Base-by-base conservation (phyloP, 2,797 vertebrate species). In the Sternarchorhynchus goeldii region DNA sequence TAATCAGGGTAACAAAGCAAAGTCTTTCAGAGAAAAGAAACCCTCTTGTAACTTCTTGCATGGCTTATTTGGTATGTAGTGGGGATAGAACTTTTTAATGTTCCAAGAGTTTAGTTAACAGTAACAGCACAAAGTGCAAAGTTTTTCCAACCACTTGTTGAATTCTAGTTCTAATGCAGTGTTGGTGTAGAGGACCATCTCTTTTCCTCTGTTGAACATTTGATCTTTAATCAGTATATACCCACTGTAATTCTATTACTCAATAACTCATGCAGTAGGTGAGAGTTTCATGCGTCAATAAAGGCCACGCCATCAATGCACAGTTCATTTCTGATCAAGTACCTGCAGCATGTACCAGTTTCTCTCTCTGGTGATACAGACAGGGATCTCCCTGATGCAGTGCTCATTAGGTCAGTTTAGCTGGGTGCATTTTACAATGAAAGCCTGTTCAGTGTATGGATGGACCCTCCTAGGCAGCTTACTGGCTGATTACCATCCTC, bases 41-140 rank as follows among this genome's bases (percentile, higher is more conserved):
- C 67, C 5, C 76, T 86, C 74, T 80, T 34, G 72, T 66, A 74
- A 83, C 76, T 83, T 29, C 76, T 41, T 75, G 65, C 77, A 72
- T 77, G 62, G 65, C 5, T 60, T 86, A 67, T 81, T 73, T 87
- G 79, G 86, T 83, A 70, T 59, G 69, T 70, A 36, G 20, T 56
- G 56, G 75, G 70, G 10, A 16, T 65, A n/a, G 14, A 2, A 21
- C 56, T 73, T 65, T 21, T 34, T 14, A 17, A 14, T 69, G 64
- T 14, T 60, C 53, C 25, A 16, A 57, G 77, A 45, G 67, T 72
- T 39, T 62, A 16, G 57, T 25, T 53, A 45, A 50, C 6, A 53
- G 10, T 5, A 34, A 25, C 25, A 16, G 32, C 32, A 79, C 76
- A 70, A 53, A 64, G 7, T 53, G 17, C 63, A 36, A 41, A 39